These are phyloP conservation scores for Cryptocephalus primarius DNA, from an alignment of 2,888 invertebrate genomes.

Conservation along the genomic window DNA sequence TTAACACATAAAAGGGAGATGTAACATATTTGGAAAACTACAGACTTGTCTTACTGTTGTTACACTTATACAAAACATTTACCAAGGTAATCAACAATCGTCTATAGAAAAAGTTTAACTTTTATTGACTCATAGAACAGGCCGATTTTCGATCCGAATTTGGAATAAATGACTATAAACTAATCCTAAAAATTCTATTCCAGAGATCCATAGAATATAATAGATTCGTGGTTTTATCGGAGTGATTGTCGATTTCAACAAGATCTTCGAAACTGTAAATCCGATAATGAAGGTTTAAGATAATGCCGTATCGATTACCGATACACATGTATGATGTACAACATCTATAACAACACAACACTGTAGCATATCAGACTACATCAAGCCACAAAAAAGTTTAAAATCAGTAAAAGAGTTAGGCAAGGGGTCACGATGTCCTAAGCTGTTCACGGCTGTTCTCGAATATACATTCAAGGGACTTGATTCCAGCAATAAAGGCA, in stretches of 20 bases:
- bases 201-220: background rate
- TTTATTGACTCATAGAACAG: background rate
- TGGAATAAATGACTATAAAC: background rate
- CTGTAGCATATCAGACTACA: too few species aligned
- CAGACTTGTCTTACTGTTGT: too few species aligned
- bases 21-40: too few species aligned
- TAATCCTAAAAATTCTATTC: background rate
- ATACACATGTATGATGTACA: too few species aligned
- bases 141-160: background rate
- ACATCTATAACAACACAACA: too few species aligned
- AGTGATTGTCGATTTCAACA: background rate
- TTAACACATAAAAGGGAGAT: too few species aligned
- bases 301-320: too few species aligned
- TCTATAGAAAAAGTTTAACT: slow-evolving; percentile 2
- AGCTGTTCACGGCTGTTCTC: background rate
- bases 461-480: background rate
- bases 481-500: background rate
- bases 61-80: too few species aligned
- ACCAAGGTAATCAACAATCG: too few species aligned
- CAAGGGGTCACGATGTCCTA: background rate
- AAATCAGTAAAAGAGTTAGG: background rate
- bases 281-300: too few species aligned
- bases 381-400: background rate
- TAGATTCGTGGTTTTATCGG: background rate
- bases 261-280: background rate